These are phyloP conservation scores for Chiloscyllium punctatum DNA, from an alignment of 2,797 vertebrate genomes.

Conservation along the genomic window DNA sequence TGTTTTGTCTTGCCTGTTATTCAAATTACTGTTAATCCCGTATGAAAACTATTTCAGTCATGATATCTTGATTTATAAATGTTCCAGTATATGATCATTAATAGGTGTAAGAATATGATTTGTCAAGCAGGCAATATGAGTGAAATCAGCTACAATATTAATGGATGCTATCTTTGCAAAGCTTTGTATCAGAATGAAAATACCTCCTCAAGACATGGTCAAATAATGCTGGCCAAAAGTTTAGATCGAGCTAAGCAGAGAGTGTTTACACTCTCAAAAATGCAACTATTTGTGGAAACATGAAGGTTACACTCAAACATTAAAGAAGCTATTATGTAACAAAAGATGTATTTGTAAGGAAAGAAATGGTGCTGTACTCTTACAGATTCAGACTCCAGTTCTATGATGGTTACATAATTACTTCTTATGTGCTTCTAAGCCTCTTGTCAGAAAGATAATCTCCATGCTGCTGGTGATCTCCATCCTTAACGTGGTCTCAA, in stretches of 20 bases:
- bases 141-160: neutral
- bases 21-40: neutral
- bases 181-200: neutral
- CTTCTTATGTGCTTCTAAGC: too few relatives aligned
- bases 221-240: neutral
- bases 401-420: too few relatives aligned
- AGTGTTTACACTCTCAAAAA: neutral
- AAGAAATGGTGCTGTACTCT: too few relatives aligned
- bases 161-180: neutral
- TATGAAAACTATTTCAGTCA: neutral
- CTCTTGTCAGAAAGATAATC: too few relatives aligned
- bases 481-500: too few relatives aligned
- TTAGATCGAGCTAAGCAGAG: neutral
- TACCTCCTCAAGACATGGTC: neutral
- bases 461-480: too few relatives aligned
- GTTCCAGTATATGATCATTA: conserved; percentile 7
- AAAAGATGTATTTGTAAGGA: too few relatives aligned
- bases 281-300: too few relatives aligned
- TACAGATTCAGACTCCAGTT: too few relatives aligned
- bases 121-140: neutral
- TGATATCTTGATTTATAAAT: neutral
- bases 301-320: too few relatives aligned
- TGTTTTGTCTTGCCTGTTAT: neutral
- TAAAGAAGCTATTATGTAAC: too few relatives aligned
- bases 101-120: neutral